Conservation (phyloP, 1,140 invertebrate genomes). For the Arion vulgaris region DNA sequence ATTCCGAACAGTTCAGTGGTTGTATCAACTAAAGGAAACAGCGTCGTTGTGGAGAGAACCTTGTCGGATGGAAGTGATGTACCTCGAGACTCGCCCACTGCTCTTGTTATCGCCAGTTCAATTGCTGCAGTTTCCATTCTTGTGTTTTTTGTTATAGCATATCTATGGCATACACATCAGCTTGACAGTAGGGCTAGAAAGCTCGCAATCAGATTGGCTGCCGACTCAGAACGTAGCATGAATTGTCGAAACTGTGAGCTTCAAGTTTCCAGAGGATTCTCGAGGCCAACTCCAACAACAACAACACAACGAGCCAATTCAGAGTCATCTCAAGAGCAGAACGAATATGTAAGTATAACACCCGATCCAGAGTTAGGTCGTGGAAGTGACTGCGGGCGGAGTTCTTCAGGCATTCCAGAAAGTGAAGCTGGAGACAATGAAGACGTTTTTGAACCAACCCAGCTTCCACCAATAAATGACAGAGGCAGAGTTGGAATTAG, state of each 20-base stretch:
- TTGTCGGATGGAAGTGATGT: not conserved
- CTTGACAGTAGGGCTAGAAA: slow-evolving; percentile 48
- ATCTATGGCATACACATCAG: slow-evolving; percentile 48
- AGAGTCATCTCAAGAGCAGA: slow-evolving; percentile 2
- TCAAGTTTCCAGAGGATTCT: not conserved
- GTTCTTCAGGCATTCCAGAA: slow-evolving; percentile 40
- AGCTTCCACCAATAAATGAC: not conserved
- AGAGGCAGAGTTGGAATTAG: not conserved
- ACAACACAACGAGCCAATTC: not conserved
- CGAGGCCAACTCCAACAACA: not conserved
- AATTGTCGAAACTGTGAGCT: slow-evolving; percentile 28
- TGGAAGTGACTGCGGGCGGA: slow-evolving; percentile 26
- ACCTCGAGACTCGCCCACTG: slow-evolving; percentile 42
- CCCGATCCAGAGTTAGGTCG: slow-evolving; percentile 21
- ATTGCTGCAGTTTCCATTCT: slow-evolving; percentile 47
- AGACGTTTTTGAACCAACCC: slow-evolving; percentile 22
- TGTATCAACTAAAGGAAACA: not conserved
- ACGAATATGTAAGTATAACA: slow-evolving; percentile 36
- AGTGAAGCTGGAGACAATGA: slow-evolving; percentile 36
- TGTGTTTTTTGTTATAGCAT: slow-evolving; percentile 47
- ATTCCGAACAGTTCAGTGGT: not conserved
- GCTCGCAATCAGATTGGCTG: slow-evolving; percentile 48
- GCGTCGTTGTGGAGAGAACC: not conserved
- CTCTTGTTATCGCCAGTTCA: slow-evolving; percentile 45
- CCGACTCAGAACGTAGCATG: slow-evolving; percentile 37